A percentile compares a stretch with the other conserved stretches of the same genome.
Conservation (phyloP, 2,113 vertebrate genomes). For the Limanda limanda region DNA sequence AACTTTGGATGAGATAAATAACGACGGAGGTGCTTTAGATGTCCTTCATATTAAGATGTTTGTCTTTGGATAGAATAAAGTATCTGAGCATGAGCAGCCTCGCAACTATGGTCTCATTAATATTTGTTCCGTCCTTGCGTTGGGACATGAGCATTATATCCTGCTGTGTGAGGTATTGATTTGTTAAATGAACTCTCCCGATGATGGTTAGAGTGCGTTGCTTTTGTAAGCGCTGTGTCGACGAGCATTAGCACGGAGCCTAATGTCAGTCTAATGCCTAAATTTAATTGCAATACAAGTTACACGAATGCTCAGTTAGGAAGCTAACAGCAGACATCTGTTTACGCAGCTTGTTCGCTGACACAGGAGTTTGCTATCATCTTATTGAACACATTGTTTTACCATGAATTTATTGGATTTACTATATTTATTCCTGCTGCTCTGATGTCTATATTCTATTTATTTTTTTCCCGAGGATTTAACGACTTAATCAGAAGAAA, state of each 20-base stretch:
- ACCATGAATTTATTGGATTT: background rate
- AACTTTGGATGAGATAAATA: too few relatives aligned
- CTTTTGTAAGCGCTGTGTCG: conserved; percentile 34
- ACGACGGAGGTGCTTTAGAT: too few relatives aligned
- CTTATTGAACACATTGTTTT: background rate
- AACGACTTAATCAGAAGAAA: conserved; percentile 43
- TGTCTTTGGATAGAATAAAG: too few relatives aligned
- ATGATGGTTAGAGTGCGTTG: conserved; percentile 41
- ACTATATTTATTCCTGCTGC: background rate
- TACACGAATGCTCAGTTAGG: background rate
- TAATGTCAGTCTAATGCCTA: conserved; percentile 9
- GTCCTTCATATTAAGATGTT: too few relatives aligned
- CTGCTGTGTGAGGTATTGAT: conserved; percentile 54
- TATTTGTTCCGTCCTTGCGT: conserved; percentile 22
- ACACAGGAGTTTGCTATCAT: background rate
- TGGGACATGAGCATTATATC: conserved; percentile 48
- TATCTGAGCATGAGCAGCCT: too few relatives aligned
- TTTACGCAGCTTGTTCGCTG: too few relatives aligned
- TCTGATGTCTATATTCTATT: background rate
- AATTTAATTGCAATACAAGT: conserved; percentile 29
- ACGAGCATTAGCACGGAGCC: conserved; percentile 19
- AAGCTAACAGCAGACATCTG: background rate
- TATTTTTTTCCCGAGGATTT: conserved; percentile 13
- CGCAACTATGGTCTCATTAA: background rate
- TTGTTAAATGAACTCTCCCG: conserved; percentile 42